These are phyloP conservation scores for Poicephalus gulielmi DNA, from an alignment of 2,113 vertebrate genomes.

Conservation along the genomic window DNA sequence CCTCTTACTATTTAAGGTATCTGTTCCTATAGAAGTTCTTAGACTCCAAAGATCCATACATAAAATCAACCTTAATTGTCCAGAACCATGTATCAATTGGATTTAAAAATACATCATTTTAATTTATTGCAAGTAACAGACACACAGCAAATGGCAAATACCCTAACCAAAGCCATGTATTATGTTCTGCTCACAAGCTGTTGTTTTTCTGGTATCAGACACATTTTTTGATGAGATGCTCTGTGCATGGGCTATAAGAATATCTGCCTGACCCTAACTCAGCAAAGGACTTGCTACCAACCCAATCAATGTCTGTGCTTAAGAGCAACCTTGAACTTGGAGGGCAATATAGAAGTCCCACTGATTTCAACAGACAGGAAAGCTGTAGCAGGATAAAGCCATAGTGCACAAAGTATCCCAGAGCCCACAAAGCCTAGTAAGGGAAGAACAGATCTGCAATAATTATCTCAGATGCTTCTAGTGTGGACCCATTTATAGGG, in stretches of 20 bases:
- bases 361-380: background rate
- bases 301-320: background rate
- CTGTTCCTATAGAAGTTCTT: background rate
- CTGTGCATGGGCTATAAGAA: background rate
- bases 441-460: background rate
- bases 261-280: background rate
- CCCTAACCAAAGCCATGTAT: background rate
- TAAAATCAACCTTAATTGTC: conserved; percentile 7
- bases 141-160: background rate
- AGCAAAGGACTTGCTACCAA: background rate
- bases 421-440: background rate
- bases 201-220: background rate
- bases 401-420: background rate
- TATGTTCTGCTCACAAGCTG: background rate
- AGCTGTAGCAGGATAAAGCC: background rate
- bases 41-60: background rate
- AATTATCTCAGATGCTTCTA: background rate
- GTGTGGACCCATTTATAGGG: rapidly evolving
- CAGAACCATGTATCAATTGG: background rate
- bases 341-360: background rate
- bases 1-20: background rate
- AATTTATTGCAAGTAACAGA: background rate
- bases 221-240: background rate
- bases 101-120: background rate
- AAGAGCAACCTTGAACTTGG: background rate